phyloP scores from a whole-genome alignment of 2,797 vertebrate species.

The Spinus olivaceus region DNA sequence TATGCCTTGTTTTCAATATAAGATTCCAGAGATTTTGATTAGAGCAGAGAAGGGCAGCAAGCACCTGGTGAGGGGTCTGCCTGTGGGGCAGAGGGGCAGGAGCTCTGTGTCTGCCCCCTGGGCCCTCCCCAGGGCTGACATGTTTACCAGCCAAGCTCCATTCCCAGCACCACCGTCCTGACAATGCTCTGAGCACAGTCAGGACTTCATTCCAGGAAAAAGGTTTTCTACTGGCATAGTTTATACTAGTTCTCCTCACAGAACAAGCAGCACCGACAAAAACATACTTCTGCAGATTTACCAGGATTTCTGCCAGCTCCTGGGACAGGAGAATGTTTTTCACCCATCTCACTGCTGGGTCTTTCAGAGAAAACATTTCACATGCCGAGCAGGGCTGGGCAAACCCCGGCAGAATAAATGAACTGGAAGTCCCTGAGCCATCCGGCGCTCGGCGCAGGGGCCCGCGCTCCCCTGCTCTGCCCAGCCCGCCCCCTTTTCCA shows the following conservation, averaged over 20 bases:
- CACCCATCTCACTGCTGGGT: constrained; percentile 2
- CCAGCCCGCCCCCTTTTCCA: neutral
- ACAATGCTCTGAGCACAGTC: constrained; percentile 16
- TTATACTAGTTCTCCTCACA: constrained; percentile 1
- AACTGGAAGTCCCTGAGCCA: constrained; percentile 33
- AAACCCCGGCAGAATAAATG: constrained; percentile 22
- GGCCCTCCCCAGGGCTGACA: neutral
- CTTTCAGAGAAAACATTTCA: constrained; percentile 36
- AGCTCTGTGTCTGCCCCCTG: accelerated
- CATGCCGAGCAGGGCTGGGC: constrained; percentile 24
- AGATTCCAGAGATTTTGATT: accelerated
- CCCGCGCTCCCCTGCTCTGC: neutral
- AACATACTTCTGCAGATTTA: constrained; percentile 49
- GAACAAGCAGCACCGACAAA: constrained; percentile 40
- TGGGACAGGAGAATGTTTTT: constrained; percentile 44
- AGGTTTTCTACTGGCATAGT: constrained; percentile 31
- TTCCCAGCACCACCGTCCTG: neutral
- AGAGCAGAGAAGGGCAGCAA: neutral
- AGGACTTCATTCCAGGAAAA: constrained; percentile 53
- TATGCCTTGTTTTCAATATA: accelerated
- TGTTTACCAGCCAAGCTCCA: neutral
- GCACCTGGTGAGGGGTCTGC: neutral
- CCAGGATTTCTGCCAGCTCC: constrained; percentile 58
- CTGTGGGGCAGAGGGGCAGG: neutral
- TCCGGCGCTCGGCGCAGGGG: neutral